Percentiles rank a stretch among this genome's conserved stretches.
phyloP scores from a whole-genome alignment of 2,113 vertebrate genomes.

The Pionites leucogaster region DNA sequence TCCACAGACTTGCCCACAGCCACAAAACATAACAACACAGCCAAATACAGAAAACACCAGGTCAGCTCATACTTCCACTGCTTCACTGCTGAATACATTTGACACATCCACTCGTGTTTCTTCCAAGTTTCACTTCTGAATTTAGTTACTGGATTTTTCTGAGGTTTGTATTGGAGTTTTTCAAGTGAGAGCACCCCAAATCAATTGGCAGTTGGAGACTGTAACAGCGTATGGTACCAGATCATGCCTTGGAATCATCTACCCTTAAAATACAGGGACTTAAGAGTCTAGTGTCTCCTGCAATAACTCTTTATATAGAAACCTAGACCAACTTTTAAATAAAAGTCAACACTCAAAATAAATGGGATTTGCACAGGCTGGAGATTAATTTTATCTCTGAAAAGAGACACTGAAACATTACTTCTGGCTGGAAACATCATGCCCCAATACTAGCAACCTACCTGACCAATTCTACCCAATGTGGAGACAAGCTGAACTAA shows the following conservation, averaged over 20 bases:
- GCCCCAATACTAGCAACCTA: not conserved
- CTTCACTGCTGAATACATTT: not conserved
- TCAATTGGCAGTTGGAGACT: not conserved
- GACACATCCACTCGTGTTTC: fast-evolving
- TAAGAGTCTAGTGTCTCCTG: not conserved
- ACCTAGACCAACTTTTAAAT: not conserved
- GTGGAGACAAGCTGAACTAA: not conserved
- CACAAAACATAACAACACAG: not conserved
- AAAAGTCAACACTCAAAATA: not conserved
- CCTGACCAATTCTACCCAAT: not conserved
- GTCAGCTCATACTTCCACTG: not conserved
- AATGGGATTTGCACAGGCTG: not conserved
- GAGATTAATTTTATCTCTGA: not conserved
- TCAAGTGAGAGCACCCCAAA: not conserved
- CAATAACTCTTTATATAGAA: not conserved
- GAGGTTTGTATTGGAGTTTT: not conserved
- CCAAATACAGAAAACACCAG: not conserved
- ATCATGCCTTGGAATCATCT: not conserved
- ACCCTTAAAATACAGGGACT: not conserved
- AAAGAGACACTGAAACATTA: not conserved
- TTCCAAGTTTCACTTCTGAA: not conserved
- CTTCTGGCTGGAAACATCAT: not conserved
- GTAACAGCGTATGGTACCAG: not conserved
- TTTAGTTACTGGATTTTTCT: not conserved
- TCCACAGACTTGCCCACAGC: constrained; percentile 39